These are phyloP conservation scores for Conus betulinus DNA, from an alignment of 1,140 invertebrate species.

Conservation along the genomic window DNA sequence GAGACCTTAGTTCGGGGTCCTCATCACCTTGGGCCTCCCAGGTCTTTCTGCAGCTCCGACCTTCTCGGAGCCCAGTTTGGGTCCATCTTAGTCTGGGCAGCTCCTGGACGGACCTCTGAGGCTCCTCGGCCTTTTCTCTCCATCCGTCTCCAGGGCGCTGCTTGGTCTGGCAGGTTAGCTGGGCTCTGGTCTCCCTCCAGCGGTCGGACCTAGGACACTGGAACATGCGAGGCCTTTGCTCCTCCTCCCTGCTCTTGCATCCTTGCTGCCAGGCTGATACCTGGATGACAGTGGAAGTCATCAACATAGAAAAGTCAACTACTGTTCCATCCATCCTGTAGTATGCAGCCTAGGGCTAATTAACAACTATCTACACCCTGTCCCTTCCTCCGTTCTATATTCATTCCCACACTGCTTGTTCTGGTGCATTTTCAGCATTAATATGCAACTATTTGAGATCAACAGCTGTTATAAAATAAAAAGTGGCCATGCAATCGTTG, in stretches of 20 bases:
- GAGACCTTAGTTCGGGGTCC: too few species aligned
- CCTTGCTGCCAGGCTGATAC: slow-evolving; percentile 27
- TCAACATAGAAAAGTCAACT: too few species aligned
- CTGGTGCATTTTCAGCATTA: too few species aligned
- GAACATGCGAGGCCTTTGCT: slow-evolving; percentile 40
- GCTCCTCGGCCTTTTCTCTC: slow-evolving; percentile 45
- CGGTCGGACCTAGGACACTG: slow-evolving; percentile 31
- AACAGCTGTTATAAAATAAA: too few species aligned
- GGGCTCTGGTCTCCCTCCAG: slow-evolving; percentile 48
- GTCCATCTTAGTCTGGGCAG: slow-evolving; percentile 48
- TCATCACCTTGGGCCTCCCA: slow-evolving; percentile 39
- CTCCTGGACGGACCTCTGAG: slow-evolving; percentile 48
- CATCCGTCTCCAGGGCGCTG: slow-evolving; percentile 52
- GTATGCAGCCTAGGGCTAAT: too few species aligned
- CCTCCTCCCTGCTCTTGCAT: slow-evolving; percentile 49
- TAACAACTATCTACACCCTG: too few species aligned
- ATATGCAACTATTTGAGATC: too few species aligned
- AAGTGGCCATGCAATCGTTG: too few species aligned
- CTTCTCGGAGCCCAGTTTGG: slow-evolving; percentile 44
- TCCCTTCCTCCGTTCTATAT: too few species aligned
- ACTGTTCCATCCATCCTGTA: too few species aligned
- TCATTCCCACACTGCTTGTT: too few species aligned
- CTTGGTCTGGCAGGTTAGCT: slow-evolving; percentile 43
- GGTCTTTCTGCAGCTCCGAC: slow-evolving; percentile 42
- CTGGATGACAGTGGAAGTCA: background rate